Evolutionary conservation across 1,140 invertebrate genomes (phyloP).

Genomic region (Thaumatotibia leucotreta): DNA sequence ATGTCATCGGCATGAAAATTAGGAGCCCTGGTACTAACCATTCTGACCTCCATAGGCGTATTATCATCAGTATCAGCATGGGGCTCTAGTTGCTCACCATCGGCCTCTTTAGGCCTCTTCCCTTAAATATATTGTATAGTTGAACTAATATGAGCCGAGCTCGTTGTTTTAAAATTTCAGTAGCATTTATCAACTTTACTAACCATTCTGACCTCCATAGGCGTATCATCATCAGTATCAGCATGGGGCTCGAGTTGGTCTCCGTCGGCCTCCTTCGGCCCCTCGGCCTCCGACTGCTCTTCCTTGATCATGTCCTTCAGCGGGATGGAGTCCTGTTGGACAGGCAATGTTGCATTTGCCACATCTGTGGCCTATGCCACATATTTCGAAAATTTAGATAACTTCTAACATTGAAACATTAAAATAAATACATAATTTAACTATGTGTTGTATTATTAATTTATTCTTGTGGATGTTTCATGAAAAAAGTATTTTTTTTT

Average conservation of each 20-base stretch:
- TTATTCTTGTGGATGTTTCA: too few species aligned
- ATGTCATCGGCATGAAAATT: neutral
- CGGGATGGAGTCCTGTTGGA: slow-evolving; percentile 50
- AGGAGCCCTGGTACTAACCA: neutral
- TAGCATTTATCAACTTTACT: too few species aligned
- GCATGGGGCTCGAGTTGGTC: slow-evolving; percentile 64
- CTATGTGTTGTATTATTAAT: too few species aligned
- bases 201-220: too few species aligned
- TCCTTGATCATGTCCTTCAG: slow-evolving; percentile 54
- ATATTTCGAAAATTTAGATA: neutral
- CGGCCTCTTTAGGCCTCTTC: slow-evolving; percentile 21
- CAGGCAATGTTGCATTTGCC: neutral
- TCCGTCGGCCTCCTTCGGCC: slow-evolving; percentile 23
- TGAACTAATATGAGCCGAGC: too few species aligned
- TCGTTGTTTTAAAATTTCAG: too few species aligned
- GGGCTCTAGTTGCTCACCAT: slow-evolving; percentile 55
- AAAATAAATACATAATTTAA: neutral
- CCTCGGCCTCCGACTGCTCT: slow-evolving; percentile 11
- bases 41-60: slow-evolving; percentile 76
- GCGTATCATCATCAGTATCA: slow-evolving; percentile 80
- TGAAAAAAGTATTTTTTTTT: too few species aligned
- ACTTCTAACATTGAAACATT: neutral
- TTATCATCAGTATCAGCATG: slow-evolving; percentile 79
- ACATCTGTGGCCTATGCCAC: neutral
- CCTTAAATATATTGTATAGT: too few species aligned